Evolutionary conservation across 2,113 vertebrate species (phyloP), one percentile per base, ranked within the genome.

Genomic region (Eclectus roratus): DNA sequence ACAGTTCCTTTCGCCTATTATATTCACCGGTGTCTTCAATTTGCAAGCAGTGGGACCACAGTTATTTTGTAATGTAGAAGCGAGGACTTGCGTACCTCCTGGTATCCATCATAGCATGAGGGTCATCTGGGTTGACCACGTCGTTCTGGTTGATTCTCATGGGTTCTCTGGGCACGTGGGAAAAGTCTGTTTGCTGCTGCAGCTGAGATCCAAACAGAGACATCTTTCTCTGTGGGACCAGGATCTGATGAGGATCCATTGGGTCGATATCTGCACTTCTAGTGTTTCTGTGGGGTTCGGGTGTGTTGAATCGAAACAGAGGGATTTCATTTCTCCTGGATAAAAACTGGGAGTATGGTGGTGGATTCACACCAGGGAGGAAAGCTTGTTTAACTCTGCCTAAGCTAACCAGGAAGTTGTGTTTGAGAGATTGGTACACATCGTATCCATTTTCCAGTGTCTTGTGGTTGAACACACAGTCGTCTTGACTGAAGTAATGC

Each of bases 291-390:
- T 85, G 98, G 8, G 98, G 98, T 53, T 94, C 89, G 0, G 97
- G 97, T 5, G 98, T 98, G 92, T 97, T 92, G 78, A 99, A 99
- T 77, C 97, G 98, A 88, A 98, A 97, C 66, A 99, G 98, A 4
- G 99, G 98, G 83, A 99, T 98, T 91, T 98, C 97, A 9, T 98
- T 99, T 93, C 97, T 98, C 88, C 98, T 98, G 43, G 99, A 94
- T 90, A 98, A 80, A 65, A 98, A 98, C 91, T 99, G 98, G 11
- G 99, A 98, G 72, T 98, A 99, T 13, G 98, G 98, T 16, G 99
- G 99, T 21, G 98, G 98, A 88, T 99, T 99, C 97, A 97, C 97
- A 27, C 98, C 98, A 0, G 97, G 98, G 3, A 96, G 72, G 93
- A 98, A 98, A 84, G 97, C 92, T 95, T 98, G 79, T 91, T 98